These are phyloP conservation scores for Platycercus adscitus DNA, from an alignment of 2,113 vertebrate genomes.

Conservation along the genomic window DNA sequence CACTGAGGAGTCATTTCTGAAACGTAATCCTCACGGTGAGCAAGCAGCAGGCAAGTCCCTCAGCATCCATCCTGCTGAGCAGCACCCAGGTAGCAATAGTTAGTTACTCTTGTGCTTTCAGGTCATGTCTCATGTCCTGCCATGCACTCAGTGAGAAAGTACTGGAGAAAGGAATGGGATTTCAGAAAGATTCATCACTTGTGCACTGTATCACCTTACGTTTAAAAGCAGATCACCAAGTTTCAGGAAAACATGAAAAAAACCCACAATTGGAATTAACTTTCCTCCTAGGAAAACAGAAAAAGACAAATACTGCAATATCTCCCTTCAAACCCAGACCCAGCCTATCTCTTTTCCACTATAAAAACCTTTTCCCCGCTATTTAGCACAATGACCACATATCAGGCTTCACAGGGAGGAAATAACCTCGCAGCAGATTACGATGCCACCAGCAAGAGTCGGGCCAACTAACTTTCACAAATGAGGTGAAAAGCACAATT, in stretches of 20 bases:
- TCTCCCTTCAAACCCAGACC: not conserved
- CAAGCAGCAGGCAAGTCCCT: not conserved
- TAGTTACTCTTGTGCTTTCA: not conserved
- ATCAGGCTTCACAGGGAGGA: not conserved
- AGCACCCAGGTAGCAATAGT: accelerated
- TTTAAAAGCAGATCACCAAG: not conserved
- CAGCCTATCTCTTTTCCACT: not conserved
- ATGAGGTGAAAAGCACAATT: not conserved
- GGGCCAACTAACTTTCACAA: not conserved
- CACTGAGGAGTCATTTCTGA: not conserved
- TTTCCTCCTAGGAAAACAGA: not conserved
- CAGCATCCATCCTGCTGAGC: not conserved
- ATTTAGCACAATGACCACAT: not conserved
- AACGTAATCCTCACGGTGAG: not conserved
- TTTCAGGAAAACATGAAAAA: not conserved
- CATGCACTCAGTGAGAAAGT: not conserved
- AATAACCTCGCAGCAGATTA: not conserved
- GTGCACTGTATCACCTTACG: not conserved
- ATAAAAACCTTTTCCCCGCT: not conserved
- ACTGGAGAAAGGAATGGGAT: not conserved
- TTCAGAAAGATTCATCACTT: not conserved
- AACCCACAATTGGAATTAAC: not conserved
- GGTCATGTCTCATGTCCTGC: not conserved
- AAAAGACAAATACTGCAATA: not conserved
- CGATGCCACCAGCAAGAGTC: not conserved